Percentiles rank a stretch among this genome's conserved stretches.
Evolutionary conservation across 2,888 invertebrate genomes (phyloP).

Genomic region (Sinopyrophorus schimmeli): DNA sequence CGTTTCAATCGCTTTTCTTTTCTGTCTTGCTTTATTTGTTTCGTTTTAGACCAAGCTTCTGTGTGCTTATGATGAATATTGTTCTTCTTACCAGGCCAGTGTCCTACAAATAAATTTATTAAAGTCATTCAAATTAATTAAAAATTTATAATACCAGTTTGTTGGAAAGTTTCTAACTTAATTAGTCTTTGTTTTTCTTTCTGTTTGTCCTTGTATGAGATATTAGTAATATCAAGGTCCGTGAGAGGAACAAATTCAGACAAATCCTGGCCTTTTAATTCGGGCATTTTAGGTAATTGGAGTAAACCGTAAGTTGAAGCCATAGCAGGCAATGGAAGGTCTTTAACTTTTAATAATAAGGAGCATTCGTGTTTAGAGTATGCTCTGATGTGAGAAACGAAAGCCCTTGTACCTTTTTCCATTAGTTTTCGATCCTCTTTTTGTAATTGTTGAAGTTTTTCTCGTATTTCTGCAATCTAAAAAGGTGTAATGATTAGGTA

Average conservation of each 20-base stretch:
- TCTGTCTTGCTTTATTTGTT: conserved; percentile 68
- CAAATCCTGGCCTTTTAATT: conserved; percentile 71
- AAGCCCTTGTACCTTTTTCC: conserved; percentile 89
- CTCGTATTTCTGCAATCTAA: conserved; percentile 55
- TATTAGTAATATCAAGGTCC: conserved; percentile 70
- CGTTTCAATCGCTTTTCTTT: conserved; percentile 65
- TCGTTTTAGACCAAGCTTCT: conserved; percentile 78
- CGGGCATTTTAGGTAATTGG: conserved; percentile 93
- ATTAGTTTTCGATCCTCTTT: conserved; percentile 73
- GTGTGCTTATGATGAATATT: conserved; percentile 60
- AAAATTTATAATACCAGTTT: conserved; percentile 64
- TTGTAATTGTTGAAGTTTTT: conserved; percentile 67
- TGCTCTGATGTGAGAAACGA: conserved; percentile 92
- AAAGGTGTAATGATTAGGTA: conserved; percentile 29
- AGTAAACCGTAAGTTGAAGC: conserved; percentile 90
- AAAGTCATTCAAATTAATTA: neutral
- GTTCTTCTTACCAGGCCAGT: conserved; percentile 53
- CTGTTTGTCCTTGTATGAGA: conserved; percentile 79
- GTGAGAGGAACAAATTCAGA: conserved; percentile 60
- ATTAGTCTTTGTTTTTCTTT: conserved; percentile 73
- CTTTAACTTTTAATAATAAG: conserved; percentile 83
- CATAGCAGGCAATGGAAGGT: conserved; percentile 80
- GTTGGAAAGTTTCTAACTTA: conserved; percentile 70
- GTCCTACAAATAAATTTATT: conserved; percentile 34
- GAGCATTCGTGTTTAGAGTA: conserved; percentile 96